Evolutionary conservation across 1,140 invertebrate genomes (phyloP).

Genomic region (Myzus persicae): DNA sequence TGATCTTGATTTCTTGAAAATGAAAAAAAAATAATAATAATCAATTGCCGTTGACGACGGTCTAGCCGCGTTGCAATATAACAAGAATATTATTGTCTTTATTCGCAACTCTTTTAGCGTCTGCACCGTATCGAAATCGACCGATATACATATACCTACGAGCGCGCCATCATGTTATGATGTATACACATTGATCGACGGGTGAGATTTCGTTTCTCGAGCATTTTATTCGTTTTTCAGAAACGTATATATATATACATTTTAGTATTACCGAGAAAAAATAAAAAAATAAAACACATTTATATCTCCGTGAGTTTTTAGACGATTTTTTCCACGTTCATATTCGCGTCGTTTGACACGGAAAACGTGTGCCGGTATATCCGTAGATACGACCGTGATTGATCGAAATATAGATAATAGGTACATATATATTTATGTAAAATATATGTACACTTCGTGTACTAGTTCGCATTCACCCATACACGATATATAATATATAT

Average conservation of each 20-base stretch:
- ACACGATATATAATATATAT: neutral
- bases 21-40: conserved; percentile 19
- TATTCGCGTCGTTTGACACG: neutral
- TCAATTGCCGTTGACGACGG: neutral
- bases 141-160: neutral
- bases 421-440: neutral
- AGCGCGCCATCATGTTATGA: too few species aligned
- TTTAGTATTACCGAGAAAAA: too few species aligned
- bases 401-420: neutral
- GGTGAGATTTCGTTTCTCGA: neutral
- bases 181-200: neutral
- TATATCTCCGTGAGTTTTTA: neutral
- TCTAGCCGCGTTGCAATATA: too few species aligned
- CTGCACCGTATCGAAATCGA: neutral
- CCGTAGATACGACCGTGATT: neutral
- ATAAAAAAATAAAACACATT: neutral
- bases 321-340: neutral
- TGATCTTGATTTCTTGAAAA: neutral
- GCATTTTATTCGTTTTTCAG: neutral
- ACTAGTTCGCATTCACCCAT: neutral
- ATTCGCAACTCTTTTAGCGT: neutral
- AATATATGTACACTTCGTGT: neutral
- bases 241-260: neutral
- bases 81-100: neutral
- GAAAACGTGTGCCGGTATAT: neutral